phyloP scores from a whole-genome alignment of 92 coral and sea anemone genomes.

The Paramuricea clavata region DNA sequence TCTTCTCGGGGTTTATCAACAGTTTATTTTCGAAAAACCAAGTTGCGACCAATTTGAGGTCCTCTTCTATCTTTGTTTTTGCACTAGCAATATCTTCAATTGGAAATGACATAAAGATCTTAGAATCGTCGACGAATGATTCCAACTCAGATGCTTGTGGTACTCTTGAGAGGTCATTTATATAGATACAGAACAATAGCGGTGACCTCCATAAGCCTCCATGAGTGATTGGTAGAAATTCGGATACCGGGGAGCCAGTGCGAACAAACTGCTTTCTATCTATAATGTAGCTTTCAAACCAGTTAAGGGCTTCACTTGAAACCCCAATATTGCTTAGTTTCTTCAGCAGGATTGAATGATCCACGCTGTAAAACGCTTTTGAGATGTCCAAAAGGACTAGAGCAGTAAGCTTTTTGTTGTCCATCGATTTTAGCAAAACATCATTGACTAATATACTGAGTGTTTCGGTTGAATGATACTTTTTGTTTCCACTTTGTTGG shows the following conservation, averaged over 20 bases:
- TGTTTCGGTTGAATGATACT: too few species aligned
- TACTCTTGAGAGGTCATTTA: conserved; percentile 6
- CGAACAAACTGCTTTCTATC: conserved; percentile 26
- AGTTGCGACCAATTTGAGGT: not conserved
- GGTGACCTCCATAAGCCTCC: not conserved
- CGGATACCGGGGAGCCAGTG: conserved; percentile 26
- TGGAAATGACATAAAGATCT: conserved; percentile 17
- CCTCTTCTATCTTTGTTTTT: conserved; percentile 11
- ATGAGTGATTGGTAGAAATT: not conserved
- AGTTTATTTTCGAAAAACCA: conserved; percentile 3
- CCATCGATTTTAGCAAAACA: too few species aligned
- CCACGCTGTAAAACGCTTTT: too few species aligned
- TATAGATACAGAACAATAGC: conserved; percentile 20
- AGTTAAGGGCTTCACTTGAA: too few species aligned
- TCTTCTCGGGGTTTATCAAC: conserved; percentile 1
- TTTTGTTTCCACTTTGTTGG: too few species aligned
- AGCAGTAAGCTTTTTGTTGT: too few species aligned
- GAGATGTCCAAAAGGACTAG: too few species aligned
- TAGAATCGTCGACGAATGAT: conserved; percentile 17
- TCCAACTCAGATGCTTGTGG: not conserved
- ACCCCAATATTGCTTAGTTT: too few species aligned
- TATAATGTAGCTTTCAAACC: not conserved
- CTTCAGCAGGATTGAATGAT: too few species aligned
- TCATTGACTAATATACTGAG: too few species aligned
- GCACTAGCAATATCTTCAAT: not conserved